Evolutionary conservation across 92 coral and sea anemone genomes (phyloP).

Genomic region (Isaurus tuberculatus): DNA sequence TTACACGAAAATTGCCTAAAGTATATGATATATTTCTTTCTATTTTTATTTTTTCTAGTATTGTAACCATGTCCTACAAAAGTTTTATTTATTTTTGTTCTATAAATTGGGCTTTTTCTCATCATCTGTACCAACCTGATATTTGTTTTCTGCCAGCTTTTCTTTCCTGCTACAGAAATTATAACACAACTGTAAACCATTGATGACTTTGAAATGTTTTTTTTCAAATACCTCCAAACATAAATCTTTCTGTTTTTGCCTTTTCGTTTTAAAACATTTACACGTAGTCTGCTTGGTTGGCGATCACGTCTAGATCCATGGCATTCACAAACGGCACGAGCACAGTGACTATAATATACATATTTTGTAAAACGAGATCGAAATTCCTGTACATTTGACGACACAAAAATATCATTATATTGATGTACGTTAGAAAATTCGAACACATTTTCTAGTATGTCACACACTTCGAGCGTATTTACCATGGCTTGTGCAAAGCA

Average conservation of each 20-base stretch:
- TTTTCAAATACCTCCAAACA: conserved; percentile 4
- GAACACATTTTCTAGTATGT: conserved; percentile 25
- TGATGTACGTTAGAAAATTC: conserved; percentile 33
- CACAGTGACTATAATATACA: conserved; percentile 15
- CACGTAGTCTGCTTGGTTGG: conserved; percentile 33
- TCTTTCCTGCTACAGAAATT: not conserved
- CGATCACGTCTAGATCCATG: conserved; percentile 34
- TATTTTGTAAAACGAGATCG: conserved; percentile 37
- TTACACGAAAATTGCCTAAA: conserved; percentile 38
- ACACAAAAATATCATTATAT: conserved; percentile 38
- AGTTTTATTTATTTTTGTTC: conserved; percentile 7
- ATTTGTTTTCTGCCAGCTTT: conserved; percentile 16
- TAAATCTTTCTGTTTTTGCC: not conserved
- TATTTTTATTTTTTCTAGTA: not conserved
- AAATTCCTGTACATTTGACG: conserved; percentile 29
- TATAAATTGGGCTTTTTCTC: conserved; percentile 2
- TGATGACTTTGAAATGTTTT: conserved; percentile 1
- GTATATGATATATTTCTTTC: conserved; percentile 18
- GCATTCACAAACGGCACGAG: conserved; percentile 30
- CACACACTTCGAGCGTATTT: conserved; percentile 40
- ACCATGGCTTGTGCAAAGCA: conserved; percentile 28
- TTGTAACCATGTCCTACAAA: conserved; percentile 8
- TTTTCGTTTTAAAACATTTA: conserved; percentile 1
- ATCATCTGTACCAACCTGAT: conserved; percentile 4
- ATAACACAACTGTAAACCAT: conserved; percentile 13